Base-by-base conservation (phyloP, 1,140 invertebrate genomes). In the Amyelois transitella region DNA sequence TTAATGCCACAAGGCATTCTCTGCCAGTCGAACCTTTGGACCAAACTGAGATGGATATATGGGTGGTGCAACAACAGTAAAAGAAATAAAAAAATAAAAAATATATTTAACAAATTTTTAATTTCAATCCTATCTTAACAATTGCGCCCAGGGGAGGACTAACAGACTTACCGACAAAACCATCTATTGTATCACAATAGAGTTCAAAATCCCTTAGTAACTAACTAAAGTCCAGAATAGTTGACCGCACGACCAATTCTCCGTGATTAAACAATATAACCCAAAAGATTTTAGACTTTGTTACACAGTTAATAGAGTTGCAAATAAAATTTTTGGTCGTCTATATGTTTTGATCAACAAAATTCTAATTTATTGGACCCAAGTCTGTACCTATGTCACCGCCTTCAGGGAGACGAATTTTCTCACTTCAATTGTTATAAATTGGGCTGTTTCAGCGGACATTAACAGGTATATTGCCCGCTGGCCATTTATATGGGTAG, bases 361-460 rank as follows among this genome's bases (percentile, higher is more conserved):
- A n/a, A 49, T 49, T 22, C 20, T 24, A 22, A 49, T 49, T 49
- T 49, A 49, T 49, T 49, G 25, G 12, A 49, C 32, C 32, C 32
- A 12, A 38, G 32, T 5, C 32, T 8, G 17, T 38, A 38, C 32
- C 32, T 14, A 4, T 38, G 32, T 38, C 32, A 38, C 32, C n/a
- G 32, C 1, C 12, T 14, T 38, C n/a, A 1, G 32, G 17, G 22
- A 49, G 21, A 17, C 47, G 47, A 17, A 24, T 49, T 49, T 49
- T 49, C 47, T 8, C 47, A 49, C 47, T 22, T 49, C 14, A 14
- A 24, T 49, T 22, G 32, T 38, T 14, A 38, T 38, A 38, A 38
- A 38, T 38, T 38, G 32, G 32, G 32, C 32, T 38, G 17, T 38
- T 38, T 14, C 32, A 38, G 12, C 17, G 32, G 32, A 38, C 12